Base-by-base conservation (phyloP, 2,113 vertebrate species). In the Turnix velox region DNA sequence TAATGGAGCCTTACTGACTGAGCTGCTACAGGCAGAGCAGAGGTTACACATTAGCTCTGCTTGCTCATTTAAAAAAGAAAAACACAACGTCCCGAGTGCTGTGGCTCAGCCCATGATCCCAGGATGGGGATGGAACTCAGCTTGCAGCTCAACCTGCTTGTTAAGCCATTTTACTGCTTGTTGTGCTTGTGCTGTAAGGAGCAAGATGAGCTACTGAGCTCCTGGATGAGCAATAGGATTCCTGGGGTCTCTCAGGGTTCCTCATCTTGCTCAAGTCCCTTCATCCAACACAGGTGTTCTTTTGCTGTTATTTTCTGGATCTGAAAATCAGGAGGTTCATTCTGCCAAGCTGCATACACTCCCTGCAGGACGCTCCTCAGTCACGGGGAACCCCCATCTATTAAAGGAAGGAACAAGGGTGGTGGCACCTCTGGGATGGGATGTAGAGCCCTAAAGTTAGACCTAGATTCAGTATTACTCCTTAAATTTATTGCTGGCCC, bases 41-140 rank as follows among this genome's bases (percentile, higher is more conserved):
- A 95, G 93, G 93, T 94, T 62, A 68, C 37, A 14, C 87, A 91
- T 95, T 94, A 95, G 85, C 81, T 87, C 33, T 83, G 84, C 74
- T 84, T 87, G 18, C 16, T 45, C 88, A 22, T 84, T 84, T 57
- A 5, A 31, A 13, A 63, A 33, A 48, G 39, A 66, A 74, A 74
- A 81, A 57, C 46, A 51, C 63, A 83, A 19, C 71, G 49, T 8
- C 73, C 45, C 24, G 31, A 66, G 12, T 1, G 0, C 40, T 51
- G 62, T 40, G 54, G 52, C 87, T 54, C 1, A 0, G 58, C 45
- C 33, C 55, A 46, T 35, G 88, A 72, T 69, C 75, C 81, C 67
- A 12, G 73, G 20, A 27, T 82, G 84, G 42, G 45, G 35, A 65
- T 28, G 67, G 74, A 66, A 45, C 68, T 40, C 35, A 63, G 55